Evolutionary conservation across 2,888 invertebrate species (phyloP).

Genomic region (Agrilus cyanescens): DNA sequence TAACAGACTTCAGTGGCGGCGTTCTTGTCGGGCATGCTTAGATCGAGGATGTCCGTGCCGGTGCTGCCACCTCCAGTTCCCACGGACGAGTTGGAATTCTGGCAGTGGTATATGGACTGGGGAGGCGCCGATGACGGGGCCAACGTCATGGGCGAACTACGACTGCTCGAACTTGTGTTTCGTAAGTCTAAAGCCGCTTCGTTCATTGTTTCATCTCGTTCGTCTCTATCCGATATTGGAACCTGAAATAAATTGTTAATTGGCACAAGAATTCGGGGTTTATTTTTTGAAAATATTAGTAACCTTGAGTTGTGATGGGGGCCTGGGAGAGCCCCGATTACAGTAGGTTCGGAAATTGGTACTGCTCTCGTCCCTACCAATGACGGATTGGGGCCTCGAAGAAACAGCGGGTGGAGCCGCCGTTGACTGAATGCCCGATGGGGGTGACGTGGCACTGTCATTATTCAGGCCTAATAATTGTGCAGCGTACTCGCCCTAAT

Average conservation of each 20-base stretch:
- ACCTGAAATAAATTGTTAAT: slow-evolving; percentile 20
- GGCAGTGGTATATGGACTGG: slow-evolving; percentile 26
- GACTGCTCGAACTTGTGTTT: slow-evolving; percentile 40
- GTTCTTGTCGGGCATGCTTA: slow-evolving; percentile 89
- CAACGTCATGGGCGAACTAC: slow-evolving; percentile 28
- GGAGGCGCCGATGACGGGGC: slow-evolving; percentile 17
- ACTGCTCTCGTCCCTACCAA: slow-evolving; percentile 20
- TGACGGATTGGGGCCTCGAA: slow-evolving; percentile 22
- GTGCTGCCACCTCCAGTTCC: slow-evolving; percentile 24
- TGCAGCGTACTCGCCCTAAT: slow-evolving; percentile 74
- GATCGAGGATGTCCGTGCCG: slow-evolving; percentile 76
- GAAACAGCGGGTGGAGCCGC: slow-evolving; percentile 6
- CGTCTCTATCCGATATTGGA: slow-evolving; percentile 23
- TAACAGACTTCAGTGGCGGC: slow-evolving; percentile 82
- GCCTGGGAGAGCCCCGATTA: too few species aligned
- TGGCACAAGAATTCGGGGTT: background rate
- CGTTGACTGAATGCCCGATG: too few species aligned
- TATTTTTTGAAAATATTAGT: background rate
- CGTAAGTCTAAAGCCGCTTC: slow-evolving; percentile 45
- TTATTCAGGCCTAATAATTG: slow-evolving; percentile 69
- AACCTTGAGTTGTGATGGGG: slow-evolving; percentile 23
- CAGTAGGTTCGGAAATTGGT: too few species aligned
- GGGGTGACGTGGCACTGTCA: slow-evolving; percentile 28
- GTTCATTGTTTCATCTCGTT: slow-evolving; percentile 21
- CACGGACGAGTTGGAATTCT: slow-evolving; percentile 35